A percentile compares a stretch with the other conserved stretches of the same genome.
Evolutionary conservation across 2,797 vertebrate genomes (phyloP).

Genomic region (Aeoliscus strigatus): DNA sequence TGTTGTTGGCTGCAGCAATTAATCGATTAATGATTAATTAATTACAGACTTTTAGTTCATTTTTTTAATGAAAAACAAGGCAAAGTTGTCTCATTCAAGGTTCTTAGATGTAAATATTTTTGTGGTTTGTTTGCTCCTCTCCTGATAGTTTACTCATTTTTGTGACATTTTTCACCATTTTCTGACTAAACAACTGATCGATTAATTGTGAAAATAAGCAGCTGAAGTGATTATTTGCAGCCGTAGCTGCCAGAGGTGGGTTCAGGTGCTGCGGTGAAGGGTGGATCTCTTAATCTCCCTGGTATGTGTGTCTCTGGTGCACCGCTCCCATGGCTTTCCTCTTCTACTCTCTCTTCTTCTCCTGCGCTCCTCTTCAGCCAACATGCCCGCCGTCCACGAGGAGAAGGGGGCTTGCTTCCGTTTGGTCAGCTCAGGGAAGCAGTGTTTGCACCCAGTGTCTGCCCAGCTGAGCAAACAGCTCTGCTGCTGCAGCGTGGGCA

Average conservation of each 20-base stretch:
- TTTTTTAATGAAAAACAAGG: no score
- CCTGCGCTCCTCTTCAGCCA: conserved; percentile 73
- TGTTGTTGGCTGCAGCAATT: conserved; percentile 11
- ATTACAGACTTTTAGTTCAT: no score
- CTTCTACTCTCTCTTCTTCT: conserved; percentile 37
- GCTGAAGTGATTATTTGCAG: no score
- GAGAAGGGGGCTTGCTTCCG: conserved; percentile 97
- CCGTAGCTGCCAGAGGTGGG: no score
- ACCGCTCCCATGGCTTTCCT: conserved; percentile 27
- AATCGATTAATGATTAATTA: no score
- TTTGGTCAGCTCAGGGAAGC: conserved; percentile 88
- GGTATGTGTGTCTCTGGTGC: conserved; percentile 44
- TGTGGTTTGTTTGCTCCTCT: no score
- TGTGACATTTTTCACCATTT: no score
- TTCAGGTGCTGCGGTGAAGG: conserved; percentile 63
- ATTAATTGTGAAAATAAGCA: no score
- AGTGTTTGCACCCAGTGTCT: conserved; percentile 95
- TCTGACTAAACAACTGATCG: no score
- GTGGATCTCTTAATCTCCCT: conserved; percentile 60
- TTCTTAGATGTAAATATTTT: no score
- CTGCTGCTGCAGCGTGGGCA: conserved; percentile 99
- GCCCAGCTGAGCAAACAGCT: conserved; percentile 96
- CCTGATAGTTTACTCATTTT: no score
- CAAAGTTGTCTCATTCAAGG: no score
- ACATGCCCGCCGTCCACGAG: conserved; percentile 82